Evolutionary conservation across 2,888 invertebrate species (phyloP), one percentile per base, ranked within the genome.

Genomic region (Sesia apiformis): DNA sequence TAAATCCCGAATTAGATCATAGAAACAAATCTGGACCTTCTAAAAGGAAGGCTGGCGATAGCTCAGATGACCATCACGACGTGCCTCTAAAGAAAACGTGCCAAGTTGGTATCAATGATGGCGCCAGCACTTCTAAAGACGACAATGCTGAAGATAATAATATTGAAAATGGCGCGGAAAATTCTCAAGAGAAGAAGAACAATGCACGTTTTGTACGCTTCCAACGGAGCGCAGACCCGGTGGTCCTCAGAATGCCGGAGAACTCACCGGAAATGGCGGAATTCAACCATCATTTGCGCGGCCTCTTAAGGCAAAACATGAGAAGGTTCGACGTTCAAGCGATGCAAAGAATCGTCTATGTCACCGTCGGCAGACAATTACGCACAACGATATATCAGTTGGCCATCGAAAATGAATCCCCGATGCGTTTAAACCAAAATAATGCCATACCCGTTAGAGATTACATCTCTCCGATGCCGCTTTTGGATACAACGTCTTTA

Each of bases 341-440:
- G 23, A 23, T 23, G 23, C 23, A 23, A 1, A 23, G 23, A 23
- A 23, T 23, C 2, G 23, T 23, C 6, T 81, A 78, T 54, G 77
- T 83, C 0, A 79, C 79, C 49, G 73, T 81, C 0, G 73, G 76
- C 0, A 70, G 73, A 0, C 69, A 69, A 4, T 49, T 64, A 0
- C 64, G 73, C 58, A 57, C 73, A 3, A 57, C 72, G 3, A 67
- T 71, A 40, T 66, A 76, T 58, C 62, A 71, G 4, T 40, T 72
- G 40, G 42, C 58, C 0, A 54, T 63, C 1, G 60, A 60, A 5
- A 55, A 58, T 42, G 42, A 5, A 6, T 42, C 42, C 5, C 42
- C 42, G 5, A 6, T 7, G 5, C 23, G 23, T 23, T 23, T 23
- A 23, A 42, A 42, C 42, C 42, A 6, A 5, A 5, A 42, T 6